These are phyloP conservation scores for Drosophila oshimai DNA, from an alignment of 1,140 invertebrate species.

Conservation along the genomic window DNA sequence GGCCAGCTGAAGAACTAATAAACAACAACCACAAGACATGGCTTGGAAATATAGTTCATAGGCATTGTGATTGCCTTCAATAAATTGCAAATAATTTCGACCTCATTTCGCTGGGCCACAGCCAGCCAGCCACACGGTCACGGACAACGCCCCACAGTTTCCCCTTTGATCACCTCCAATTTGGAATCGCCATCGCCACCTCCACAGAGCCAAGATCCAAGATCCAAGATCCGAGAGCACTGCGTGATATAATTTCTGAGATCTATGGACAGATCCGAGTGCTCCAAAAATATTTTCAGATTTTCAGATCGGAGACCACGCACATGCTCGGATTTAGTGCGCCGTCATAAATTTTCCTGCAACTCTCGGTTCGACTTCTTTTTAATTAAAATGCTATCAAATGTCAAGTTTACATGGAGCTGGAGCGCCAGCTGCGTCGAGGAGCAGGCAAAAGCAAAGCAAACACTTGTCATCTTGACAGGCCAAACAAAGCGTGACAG, in stretches of 20 bases:
- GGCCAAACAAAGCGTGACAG: conserved; percentile 79
- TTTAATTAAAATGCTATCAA: conserved; percentile 82
- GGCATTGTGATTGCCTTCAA: conserved; percentile 79
- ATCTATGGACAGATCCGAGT: conserved; percentile 51
- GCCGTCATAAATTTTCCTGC: conserved; percentile 65
- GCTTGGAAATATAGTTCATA: conserved; percentile 66
- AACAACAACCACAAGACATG: conserved; percentile 48
- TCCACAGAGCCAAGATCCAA: conserved; percentile 18
- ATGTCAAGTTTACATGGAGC: conserved; percentile 78
- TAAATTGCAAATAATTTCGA: conserved; percentile 82
- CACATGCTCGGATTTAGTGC: conserved; percentile 56
- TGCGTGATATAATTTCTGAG: conserved; percentile 76
- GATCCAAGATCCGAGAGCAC: no score
- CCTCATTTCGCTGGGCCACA: conserved; percentile 75
- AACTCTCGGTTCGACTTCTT: conserved; percentile 58
- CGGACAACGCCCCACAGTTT: conserved; percentile 44
- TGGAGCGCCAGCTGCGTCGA: conserved; percentile 62
- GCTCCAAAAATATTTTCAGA: conserved; percentile 32
- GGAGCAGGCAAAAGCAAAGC: conserved; percentile 54
- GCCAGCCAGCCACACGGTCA: conserved; percentile 74
- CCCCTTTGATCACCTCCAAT: not conserved
- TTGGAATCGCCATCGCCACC: not conserved
- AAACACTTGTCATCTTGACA: conserved; percentile 82
- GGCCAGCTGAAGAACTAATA: conserved; percentile 67
- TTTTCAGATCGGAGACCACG: no score